Evolutionary conservation across 2,113 vertebrate genomes (phyloP), one percentile per base, ranked within the genome.

Genomic region (Pseudolaguvia tuberculata): DNA sequence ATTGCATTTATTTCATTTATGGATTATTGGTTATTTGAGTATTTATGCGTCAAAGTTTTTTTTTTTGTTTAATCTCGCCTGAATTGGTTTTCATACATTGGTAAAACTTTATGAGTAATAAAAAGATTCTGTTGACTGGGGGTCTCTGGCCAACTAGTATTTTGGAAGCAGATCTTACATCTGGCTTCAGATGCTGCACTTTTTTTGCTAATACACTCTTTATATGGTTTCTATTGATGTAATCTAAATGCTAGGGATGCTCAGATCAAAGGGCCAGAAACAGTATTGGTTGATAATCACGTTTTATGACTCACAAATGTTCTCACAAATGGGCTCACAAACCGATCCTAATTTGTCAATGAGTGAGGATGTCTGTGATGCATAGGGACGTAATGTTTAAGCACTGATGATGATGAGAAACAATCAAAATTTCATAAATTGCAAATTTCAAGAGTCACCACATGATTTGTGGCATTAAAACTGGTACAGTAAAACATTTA

Each of bases 1-100:
- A 42, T 45, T 63, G 52, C 69, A 79, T 77, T 75, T 35, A 75
- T 79, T 74, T 70, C 25, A 48, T 35, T 14, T 35, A 20, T 45
- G 62, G 20, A 70, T 25, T 68, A 66, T 45, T 27, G 29, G 29
- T 27, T 50, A 47, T 75, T 45, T 57, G 25, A 65, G 56, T 75
- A 55, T 29, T 66, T 47, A 66, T 73, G 48, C 31, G 21, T 20
- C 50, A 62, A 50, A 31, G n/a, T 61, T 21, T 39, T 57, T 21
- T 39, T 57, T 67, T 68, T 68, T 21, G 27, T 25, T 48, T 2
- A 67, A 25, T 35, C 42, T 63, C 56, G 35, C 29, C 20, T 59
- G 23, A 62, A 70, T 65, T 42, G 23, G 31, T 65, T 71, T 77
- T 72, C 76, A 31, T 35, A 72, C 59, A 72, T 27, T 56, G 70